Conservation (phyloP, 1,140 invertebrate species). For the Procambarus virginalis region DNA sequence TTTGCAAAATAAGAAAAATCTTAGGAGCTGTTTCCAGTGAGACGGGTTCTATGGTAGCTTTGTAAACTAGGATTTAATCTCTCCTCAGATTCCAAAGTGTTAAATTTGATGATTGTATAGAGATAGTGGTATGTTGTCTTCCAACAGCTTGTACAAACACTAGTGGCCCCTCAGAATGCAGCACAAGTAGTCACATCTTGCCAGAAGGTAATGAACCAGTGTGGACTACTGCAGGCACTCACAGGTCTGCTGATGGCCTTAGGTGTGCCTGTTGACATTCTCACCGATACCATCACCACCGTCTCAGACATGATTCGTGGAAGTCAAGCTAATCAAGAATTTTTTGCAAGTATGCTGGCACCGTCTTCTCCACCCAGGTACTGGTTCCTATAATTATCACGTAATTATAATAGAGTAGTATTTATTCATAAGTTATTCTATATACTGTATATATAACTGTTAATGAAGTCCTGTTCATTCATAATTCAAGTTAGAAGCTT, state of each 20-base stretch:
- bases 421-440: no score
- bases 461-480: no score
- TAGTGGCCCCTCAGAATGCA: conserved; percentile 92
- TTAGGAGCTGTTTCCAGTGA: no score
- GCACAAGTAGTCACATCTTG: conserved; percentile 85
- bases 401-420: no score
- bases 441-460: no score
- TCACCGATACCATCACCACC: conserved; percentile 96
- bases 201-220: conserved; percentile 90
- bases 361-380: conserved; percentile 83
- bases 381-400: neutral
- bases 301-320: conserved; percentile 96
- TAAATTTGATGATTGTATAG: no score
- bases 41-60: no score
- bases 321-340: conserved; percentile 92
- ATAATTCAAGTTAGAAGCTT: no score
- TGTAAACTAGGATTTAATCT: no score
- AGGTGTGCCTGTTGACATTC: conserved; percentile 96
- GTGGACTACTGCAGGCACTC: conserved; percentile 81
- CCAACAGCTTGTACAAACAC: conserved; percentile 80
- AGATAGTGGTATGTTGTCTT: neutral
- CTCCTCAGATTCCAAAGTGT: no score
- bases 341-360: conserved; percentile 92
- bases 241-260: conserved; percentile 94
- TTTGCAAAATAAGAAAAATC: no score